Base-by-base conservation (phyloP, 2,113 vertebrate genomes). In the Dasyurus viverrinus region DNA sequence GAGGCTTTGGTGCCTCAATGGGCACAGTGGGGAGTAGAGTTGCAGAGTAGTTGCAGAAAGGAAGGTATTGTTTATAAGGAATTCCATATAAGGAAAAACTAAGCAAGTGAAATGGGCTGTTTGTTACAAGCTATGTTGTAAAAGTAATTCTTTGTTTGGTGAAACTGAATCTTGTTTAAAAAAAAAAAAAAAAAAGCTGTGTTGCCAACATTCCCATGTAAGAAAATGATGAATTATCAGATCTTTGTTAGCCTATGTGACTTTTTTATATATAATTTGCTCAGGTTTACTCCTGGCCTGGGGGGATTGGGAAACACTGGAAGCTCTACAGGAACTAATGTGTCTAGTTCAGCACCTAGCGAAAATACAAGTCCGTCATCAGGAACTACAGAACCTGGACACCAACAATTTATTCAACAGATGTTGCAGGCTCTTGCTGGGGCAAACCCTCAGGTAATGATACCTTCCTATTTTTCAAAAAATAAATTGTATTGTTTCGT, bases 351-450 rank as follows among this genome's bases (percentile, higher is more conserved):
- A 46, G 76, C 96, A 54, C 94, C 98, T 12, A 98, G 95, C 94
- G 98, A 98, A 97, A 99, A 97, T 94, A 94, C 98, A 97, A 98
- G 94, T 94, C 97, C 98, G 89, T n/a, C 98, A 22, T 96, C 97
- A 92, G 98, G 98, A 98, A 96, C 97, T 96, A 96, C 98, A 8
- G 99, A 98, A 96, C 97, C 98, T 90, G 98, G 98, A 97, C 99
- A 99, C 96, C 99, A 99, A 97, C 99, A 99, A 94, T 99, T 99
- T 98, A 99, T 99, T 19, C 98, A 99, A 0, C 99, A 99, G 42
- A 99, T 99, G 99, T 97, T 99, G 76, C 99, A 99, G 97, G 98
- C 99, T 2, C 99, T 99, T 93, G 99, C 99, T 98, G 98, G 98
- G 98, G 98, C 98, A 94, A 99, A 98, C 97, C 96, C 98, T 94